Conservation (phyloP, 2,888 invertebrate species). For the Nemapogon koenigi region DNA sequence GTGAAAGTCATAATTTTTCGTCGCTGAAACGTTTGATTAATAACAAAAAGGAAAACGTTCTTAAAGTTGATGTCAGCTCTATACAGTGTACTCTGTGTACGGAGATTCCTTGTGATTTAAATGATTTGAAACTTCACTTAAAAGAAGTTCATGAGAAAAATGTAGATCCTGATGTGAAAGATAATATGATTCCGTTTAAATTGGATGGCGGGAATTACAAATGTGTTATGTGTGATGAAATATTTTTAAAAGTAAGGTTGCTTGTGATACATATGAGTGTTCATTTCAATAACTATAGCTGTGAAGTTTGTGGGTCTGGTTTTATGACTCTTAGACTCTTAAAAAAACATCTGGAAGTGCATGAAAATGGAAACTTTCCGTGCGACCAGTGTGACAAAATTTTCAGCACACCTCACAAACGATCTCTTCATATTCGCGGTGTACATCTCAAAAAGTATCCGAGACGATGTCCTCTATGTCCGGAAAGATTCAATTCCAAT, state of each 20-base stretch:
- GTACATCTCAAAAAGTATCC: conserved; percentile 50
- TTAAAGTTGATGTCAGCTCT: conserved; percentile 49
- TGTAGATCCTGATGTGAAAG: conserved; percentile 41
- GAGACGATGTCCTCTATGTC: conserved; percentile 48
- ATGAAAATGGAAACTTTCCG: conserved; percentile 47
- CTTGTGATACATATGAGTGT: conserved; percentile 56
- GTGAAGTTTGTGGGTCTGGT: conserved; percentile 51
- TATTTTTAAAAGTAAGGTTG: conserved; percentile 46
- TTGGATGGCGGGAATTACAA: conserved; percentile 36
- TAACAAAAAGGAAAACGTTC: conserved; percentile 42
- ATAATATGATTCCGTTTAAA: conserved; percentile 52
- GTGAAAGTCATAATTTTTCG: conserved; percentile 34
- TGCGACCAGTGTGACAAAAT: conserved; percentile 48
- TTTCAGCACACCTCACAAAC: conserved; percentile 46
- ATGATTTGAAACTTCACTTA: conserved; percentile 39
- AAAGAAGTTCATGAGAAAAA: conserved; percentile 38
- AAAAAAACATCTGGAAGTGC: conserved; percentile 52
- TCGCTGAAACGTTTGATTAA: conserved; percentile 43
- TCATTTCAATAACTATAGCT: conserved; percentile 54
- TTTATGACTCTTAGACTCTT: conserved; percentile 50
- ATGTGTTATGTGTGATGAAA: conserved; percentile 45
- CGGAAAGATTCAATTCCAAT: conserved; percentile 52
- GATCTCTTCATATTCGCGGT: conserved; percentile 42
- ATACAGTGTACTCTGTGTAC: conserved; percentile 42
- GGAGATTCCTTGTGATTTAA: conserved; percentile 24